A percentile compares a stretch with the other conserved stretches of the same genome.
Evolutionary conservation across 2,113 vertebrate species (phyloP).

Genomic region (Strix uralensis): DNA sequence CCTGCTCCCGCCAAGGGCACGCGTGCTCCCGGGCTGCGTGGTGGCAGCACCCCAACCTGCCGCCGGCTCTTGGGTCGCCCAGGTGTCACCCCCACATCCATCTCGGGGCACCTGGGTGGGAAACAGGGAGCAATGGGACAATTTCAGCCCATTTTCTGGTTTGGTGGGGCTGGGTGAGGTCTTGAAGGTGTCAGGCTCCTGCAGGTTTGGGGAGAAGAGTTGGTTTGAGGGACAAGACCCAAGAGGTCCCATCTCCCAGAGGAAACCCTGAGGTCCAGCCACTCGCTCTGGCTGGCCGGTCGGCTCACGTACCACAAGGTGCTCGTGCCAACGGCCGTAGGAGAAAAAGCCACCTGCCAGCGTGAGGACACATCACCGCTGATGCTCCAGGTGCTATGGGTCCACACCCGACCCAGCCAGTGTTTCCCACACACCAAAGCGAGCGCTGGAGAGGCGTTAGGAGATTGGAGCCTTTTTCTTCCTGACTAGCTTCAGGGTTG

Average conservation of each 20-base stretch:
- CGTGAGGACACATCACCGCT: fast-evolving
- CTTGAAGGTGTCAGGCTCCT: neutral
- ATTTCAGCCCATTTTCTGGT: fast-evolving
- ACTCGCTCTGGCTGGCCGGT: fast-evolving
- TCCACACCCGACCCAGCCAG: fast-evolving
- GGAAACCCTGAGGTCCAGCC: neutral
- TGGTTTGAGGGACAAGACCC: neutral
- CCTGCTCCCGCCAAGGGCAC: neutral
- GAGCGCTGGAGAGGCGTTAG: fast-evolving
- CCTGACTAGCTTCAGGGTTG: neutral
- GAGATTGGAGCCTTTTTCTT: neutral
- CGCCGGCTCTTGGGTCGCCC: fast-evolving
- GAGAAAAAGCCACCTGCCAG: neutral
- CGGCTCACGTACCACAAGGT: fast-evolving
- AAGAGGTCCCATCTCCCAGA: neutral
- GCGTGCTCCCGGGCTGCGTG: fast-evolving
- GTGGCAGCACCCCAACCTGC: fast-evolving
- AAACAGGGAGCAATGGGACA: fast-evolving
- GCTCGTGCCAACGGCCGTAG: fast-evolving
- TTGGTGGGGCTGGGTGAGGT: neutral
- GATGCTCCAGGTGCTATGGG: neutral
- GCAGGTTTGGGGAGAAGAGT: neutral
- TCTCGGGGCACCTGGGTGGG: fast-evolving
- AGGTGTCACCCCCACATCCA: fast-evolving
- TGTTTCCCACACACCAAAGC: neutral